Conservation (phyloP, 2,113 vertebrate genomes). For the Prionailurus viverrinus region DNA sequence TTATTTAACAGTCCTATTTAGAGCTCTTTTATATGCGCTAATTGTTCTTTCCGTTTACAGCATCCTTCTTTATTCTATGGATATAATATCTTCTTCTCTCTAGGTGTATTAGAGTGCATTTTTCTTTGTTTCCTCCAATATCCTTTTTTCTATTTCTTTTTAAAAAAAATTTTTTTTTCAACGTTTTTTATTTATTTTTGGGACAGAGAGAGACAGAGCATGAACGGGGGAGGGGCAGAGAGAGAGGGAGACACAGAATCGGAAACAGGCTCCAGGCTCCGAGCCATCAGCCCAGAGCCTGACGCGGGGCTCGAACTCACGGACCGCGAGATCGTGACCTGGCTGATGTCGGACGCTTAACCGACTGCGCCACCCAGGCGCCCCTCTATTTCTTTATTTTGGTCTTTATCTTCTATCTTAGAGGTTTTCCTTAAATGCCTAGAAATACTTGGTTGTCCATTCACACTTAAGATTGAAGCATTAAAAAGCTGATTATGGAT, state of each 20-base stretch:
- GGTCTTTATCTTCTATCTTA: neutral
- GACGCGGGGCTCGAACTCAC: too few relatives aligned
- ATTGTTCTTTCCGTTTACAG: neutral
- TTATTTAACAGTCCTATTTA: neutral
- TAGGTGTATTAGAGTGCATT: neutral
- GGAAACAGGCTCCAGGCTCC: too few relatives aligned
- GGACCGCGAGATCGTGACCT: too few relatives aligned
- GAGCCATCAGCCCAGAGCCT: too few relatives aligned
- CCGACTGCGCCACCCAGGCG: too few relatives aligned
- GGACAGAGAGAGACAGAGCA: too few relatives aligned
- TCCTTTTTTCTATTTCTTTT: neutral
- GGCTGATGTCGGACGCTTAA: too few relatives aligned
- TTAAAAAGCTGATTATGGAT: neutral
- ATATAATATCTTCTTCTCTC: neutral
- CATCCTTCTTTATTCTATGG: neutral
- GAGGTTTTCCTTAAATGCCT: constrained; percentile 4
- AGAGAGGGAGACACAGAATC: too few relatives aligned
- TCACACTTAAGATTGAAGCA: neutral
- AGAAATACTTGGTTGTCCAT: neutral
- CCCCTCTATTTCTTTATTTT: neutral
- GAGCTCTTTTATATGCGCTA: neutral
- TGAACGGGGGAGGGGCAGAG: too few relatives aligned
- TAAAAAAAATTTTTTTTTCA: too few relatives aligned
- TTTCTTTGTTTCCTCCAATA: neutral
- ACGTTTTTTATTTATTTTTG: too few relatives aligned